Evolutionary conservation across 2,888 invertebrate species (phyloP).

Genomic region (Brachypalpus laphriformis): DNA sequence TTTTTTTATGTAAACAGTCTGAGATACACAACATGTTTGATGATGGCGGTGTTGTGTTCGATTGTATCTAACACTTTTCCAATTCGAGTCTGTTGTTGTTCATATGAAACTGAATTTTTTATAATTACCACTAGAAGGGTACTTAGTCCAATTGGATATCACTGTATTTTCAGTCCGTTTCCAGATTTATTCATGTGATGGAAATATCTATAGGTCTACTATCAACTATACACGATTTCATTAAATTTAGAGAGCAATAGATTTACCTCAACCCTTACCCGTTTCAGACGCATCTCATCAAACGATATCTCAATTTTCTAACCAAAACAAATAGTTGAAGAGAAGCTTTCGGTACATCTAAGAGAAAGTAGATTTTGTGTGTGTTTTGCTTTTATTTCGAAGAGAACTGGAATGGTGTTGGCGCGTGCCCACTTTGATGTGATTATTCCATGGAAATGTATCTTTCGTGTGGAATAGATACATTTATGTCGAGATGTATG

Average conservation of each 20-base stretch:
- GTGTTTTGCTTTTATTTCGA: not conserved
- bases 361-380: not conserved
- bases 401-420: conserved; percentile 55
- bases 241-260: too few relatives aligned
- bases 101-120: not conserved
- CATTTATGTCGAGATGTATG: conserved; percentile 40
- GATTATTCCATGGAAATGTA: conserved; percentile 58
- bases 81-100: not conserved
- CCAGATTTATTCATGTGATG: too few relatives aligned
- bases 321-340: conserved; percentile 18
- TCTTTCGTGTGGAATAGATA: conserved; percentile 64
- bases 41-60: not conserved
- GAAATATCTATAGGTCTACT: too few relatives aligned
- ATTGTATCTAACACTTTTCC: conserved; percentile 18
- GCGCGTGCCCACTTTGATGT: conserved; percentile 63
- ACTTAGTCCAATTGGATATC: too few relatives aligned
- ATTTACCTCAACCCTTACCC: not conserved
- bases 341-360: not conserved
- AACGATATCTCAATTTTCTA: conserved; percentile 17
- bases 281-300: not conserved
- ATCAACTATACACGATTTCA: too few relatives aligned
- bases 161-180: too few relatives aligned
- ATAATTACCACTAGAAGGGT: too few relatives aligned
- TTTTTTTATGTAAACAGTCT: conserved; percentile 1
- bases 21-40: conserved; percentile 23